Base-by-base conservation (phyloP, 2,113 vertebrate genomes). In the Tachysurus fulvidraco region DNA sequence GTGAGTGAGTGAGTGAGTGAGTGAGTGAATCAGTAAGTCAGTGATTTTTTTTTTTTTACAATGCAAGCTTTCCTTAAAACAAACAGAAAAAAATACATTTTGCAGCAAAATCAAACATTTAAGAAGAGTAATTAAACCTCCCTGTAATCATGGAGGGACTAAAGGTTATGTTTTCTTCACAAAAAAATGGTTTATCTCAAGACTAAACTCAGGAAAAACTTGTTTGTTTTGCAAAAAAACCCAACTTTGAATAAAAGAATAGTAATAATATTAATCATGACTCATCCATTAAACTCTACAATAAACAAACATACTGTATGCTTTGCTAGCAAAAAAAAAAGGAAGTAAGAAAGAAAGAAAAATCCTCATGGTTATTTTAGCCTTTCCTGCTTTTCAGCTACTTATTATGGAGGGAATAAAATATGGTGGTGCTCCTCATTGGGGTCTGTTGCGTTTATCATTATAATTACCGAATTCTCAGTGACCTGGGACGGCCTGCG, bases 361-460 rank as follows among this genome's bases (percentile, higher is more conserved):
- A 28, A 36, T 36, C 1, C 65, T n/a, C 77, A 16, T 2, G 9
- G 41, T 12, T 54, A 62, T 86, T 80, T 64, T 44, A 25, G 21
- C 23, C 25, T 21, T 50, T 65, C 8, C 67, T 52, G 74, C 46
- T 54, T 87, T 46, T 83, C 69, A 83, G 21, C 69, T 62, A 67
- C 71, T 83, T 87, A 83, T 77, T 83, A 87, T 28, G 19, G 59
- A 67, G 30, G 73, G 71, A 78, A 83, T 87, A 87, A 87, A 64
- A 87, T 87, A 65, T 74, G 30, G 71, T 28, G 46, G 57, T 83
- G 71, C 59, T 62, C 59, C 59, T 83, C 76, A 83, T 78, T 65
- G 50, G 86, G 71, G 55, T 65, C 79, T 83, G 80, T 71, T 77
- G 74, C 81, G 81, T 88, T 86, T 88, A 86, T 88, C 84, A 88